Evolutionary conservation across 2,888 invertebrate genomes (phyloP), one percentile per base, ranked within the genome.

Genomic region (Erebia epiphron): DNA sequence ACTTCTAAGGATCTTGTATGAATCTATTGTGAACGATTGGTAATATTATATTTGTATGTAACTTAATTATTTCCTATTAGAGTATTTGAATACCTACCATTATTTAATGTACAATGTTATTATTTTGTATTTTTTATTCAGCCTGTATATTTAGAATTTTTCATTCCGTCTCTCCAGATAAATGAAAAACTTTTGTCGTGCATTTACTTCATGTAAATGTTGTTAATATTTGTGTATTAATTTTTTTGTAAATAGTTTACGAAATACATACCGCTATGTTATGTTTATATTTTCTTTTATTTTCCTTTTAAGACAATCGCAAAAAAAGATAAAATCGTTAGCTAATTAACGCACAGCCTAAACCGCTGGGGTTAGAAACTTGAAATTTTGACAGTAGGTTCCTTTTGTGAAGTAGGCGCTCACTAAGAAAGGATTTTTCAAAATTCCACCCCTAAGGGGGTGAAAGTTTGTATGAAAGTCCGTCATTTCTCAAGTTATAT

Each of bases 181-280:
- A 54, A 78, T 75, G 74, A 80, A 77, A 78, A 77, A 78, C 67
- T 46, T n/a, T 71, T 77, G 77, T 79, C 75, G 76, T 79, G 85
- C 88, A 86, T 89, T 90, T 88, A 80, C 83, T 75, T 62, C 74
- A 76, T 74, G 83, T 85, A 81, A 86, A 86, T 85, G 84, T 83
- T 75, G 75, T 84, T 80, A 83, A 83, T 80, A 83, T 83, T 83
- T 79, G 78, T 87, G 80, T 89, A 87, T 86, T 88, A 88, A 85
- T 87, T 86, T 85, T 41, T 87, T 89, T 92, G 91, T 91, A 91
- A 88, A 92, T 91, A 89, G 83, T 76, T 87, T 84, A 82, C 80
- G 79, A 79, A 83, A 84, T 83, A 83, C 76, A 84, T 67, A 70
- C 71, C 64, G 54, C 69, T 72, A 72, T 68, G 67, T 74, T 68